These are phyloP conservation scores for Hippopotamyrus pictus DNA, from an alignment of 2,797 vertebrate species.

Conservation along the genomic window DNA sequence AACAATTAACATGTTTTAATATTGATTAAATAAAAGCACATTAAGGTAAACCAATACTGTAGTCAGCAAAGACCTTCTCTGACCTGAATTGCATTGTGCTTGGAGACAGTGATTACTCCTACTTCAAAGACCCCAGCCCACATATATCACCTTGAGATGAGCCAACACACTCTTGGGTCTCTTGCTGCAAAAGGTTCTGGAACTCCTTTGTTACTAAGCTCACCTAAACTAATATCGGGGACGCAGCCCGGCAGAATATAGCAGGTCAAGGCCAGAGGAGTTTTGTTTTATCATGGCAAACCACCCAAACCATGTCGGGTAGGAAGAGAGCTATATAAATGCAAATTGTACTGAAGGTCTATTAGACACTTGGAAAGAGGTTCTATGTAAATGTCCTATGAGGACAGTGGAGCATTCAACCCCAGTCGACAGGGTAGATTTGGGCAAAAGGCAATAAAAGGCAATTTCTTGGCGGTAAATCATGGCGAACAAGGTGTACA, in stretches of 20 bases:
- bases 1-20: neutral
- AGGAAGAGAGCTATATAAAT: slow-evolving; percentile 77
- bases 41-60: neutral
- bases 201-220: slow-evolving; percentile 21
- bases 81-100: neutral
- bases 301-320: slow-evolving; percentile 68
- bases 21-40: neutral
- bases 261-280: slow-evolving; percentile 67
- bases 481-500: slow-evolving; percentile 65
- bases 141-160: slow-evolving; percentile 47
- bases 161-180: slow-evolving; percentile 35
- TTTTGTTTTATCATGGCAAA: slow-evolving; percentile 71
- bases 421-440: slow-evolving; percentile 59
- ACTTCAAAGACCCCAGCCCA: neutral
- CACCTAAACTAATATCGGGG: slow-evolving; percentile 43
- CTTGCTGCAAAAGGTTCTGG: slow-evolving; percentile 13
- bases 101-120: neutral
- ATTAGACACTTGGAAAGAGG: slow-evolving; percentile 67
- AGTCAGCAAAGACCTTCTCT: neutral
- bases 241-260: slow-evolving; percentile 43
- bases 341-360: slow-evolving; percentile 73
- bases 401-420: slow-evolving; percentile 58
- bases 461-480: slow-evolving; percentile 58
- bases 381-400: slow-evolving; percentile 71
- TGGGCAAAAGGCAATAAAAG: slow-evolving; percentile 59